Base-by-base conservation (phyloP, 2,888 invertebrate species). In the Nowickia ferox region DNA sequence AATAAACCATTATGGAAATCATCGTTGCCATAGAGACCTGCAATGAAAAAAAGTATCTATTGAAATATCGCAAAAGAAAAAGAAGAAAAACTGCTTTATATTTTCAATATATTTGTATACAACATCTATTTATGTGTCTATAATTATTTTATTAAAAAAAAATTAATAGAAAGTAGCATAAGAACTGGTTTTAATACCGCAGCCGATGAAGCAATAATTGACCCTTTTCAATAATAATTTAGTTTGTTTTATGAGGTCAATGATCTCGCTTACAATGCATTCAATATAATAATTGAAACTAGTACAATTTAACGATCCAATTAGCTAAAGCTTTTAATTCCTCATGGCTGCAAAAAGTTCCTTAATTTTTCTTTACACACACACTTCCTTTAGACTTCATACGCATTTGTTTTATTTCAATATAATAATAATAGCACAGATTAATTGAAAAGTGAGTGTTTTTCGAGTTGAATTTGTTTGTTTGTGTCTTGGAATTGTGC, bases 1-100 rank as follows among this genome's bases (percentile, higher is more conserved):
- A 96, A 94, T 92, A 98, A 94, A 48, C 97, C 98, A 93, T 97
- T 97, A 94, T 98, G 98, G 71, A 98, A 95, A 92, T 98, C 97
- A 92, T 98, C 98, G 94, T 98, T 98, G 87, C 98, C 98, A 93
- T 98, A 98, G 86, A 98, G 95, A 82, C 95, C 93, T 93, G 88
- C n/a, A 81, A 71, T 75, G 30, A 30, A 74, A 61, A 82, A 69
- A 68, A 53, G 13, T 48, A 38, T 74, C 46, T 57, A 79, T 79
- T 57, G 17, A 74, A 53, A 63, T 53, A 66, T 38, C 19, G n/a
- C 11, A 48, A 46, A 74, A 68, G 59, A 51, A 71, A 48, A 69
- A 30, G 6, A 66, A 22, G 15, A 51, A 19, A 69, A 30, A 57
- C 30, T 30, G 15, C 30, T 57, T 57, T 53, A 53, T 38, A 19